Base-by-base conservation (phyloP, 2,888 invertebrate genomes). In the Coremacera marginata region DNA sequence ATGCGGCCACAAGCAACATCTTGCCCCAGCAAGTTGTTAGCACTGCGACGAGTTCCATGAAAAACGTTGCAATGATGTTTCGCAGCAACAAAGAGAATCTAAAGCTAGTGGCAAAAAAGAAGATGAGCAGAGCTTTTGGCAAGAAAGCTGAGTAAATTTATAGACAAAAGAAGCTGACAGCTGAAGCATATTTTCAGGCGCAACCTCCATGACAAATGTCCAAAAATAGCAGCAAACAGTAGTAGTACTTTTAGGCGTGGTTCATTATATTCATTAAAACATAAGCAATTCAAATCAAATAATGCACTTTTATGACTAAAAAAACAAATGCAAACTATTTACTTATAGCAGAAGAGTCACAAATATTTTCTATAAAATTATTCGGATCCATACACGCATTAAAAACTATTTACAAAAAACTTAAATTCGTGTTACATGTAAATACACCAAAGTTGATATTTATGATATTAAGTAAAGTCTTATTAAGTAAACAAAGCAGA, bases 71-170 rank as follows among this genome's bases (percentile, higher is more conserved):
- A 57, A 81, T 83, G 31, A 83, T 85, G 80, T 84, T 88, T 79
- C 88, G 87, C 80, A 84, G 87, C 81, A 86, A 87, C 75, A 88
- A 85, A 71, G 85, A 84, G 75, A 86, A 85, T 77, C 79, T 87
- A 76, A 77, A 80, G 22, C 9, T 76, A 75, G 78, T 76, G 70
- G 80, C 82, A 70, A 85, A 85, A 82, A 87, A 86, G 76, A 85
- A 84, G 80, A 82, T 86, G 65, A 83, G 82, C 75, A 84, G 70
- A 22, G 80, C 77, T 25, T 77, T 85, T 80, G 82, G 81, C 77
- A 86, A 84, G 80, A 77, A 77, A 65, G 25, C n/a, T 27, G 62
- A 82, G 70, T 82, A 82, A 74, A 70, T 19, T 34, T 16, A 11
- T 2, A 44, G 3, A 75, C 31, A 31, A n/a, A 31, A 27, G 22